These are phyloP conservation scores for Bothrops jararaca DNA, from an alignment of 2,113 vertebrate species.

Conservation along the genomic window DNA sequence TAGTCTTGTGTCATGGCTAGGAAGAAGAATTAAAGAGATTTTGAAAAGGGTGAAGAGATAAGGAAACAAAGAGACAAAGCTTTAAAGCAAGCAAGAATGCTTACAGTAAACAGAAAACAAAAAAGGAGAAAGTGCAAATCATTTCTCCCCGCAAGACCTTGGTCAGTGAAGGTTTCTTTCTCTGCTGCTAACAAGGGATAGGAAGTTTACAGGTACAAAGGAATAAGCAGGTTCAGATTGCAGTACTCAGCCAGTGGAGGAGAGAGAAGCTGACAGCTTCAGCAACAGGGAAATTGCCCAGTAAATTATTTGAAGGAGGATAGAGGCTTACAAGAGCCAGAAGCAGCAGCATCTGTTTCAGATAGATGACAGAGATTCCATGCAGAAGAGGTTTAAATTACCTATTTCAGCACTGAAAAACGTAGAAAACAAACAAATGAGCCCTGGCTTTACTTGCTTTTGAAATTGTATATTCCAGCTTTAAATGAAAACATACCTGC, in stretches of 20 bases:
- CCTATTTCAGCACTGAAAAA: neutral
- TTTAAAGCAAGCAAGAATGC: neutral
- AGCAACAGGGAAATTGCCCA: neutral
- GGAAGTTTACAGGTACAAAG: neutral
- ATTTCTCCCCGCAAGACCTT: neutral
- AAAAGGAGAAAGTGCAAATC: neutral
- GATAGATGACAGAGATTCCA: neutral
- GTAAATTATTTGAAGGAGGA: neutral
- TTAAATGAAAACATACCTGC: neutral
- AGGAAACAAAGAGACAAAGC: neutral
- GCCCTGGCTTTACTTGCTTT: neutral
- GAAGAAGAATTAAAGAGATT: neutral
- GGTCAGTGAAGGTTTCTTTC: neutral
- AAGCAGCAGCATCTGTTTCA: neutral
- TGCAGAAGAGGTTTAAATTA: neutral
- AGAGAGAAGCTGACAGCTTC: neutral
- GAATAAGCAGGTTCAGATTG: neutral
- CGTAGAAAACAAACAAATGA: neutral
- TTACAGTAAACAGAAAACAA: neutral
- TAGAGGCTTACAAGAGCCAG: neutral
- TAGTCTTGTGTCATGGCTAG: neutral
- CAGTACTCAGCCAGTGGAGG: neutral
- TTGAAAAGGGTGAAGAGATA: neutral
- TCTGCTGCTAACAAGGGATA: neutral
- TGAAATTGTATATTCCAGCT: neutral